phyloP scores from a whole-genome alignment of 2,113 vertebrate species.

The Rhinichthys klamathensis region DNA sequence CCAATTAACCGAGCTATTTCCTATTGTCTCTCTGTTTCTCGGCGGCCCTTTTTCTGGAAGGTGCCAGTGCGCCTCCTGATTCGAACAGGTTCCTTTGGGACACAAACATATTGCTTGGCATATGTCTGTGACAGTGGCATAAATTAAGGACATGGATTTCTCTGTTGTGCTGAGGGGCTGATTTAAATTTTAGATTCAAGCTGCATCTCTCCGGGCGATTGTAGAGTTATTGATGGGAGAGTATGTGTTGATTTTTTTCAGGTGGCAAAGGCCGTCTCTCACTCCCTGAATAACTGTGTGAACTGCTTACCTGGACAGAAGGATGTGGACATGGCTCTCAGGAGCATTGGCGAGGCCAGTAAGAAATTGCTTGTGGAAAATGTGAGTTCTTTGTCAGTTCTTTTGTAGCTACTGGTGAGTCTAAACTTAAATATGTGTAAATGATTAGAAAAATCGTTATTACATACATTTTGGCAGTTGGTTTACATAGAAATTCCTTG shows the following conservation, averaged over 20 bases:
- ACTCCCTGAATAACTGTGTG: constrained; percentile 97
- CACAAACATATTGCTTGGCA: constrained; percentile 70
- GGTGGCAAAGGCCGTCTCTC: constrained; percentile 98
- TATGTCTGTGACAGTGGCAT: constrained; percentile 71
- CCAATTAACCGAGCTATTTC: constrained; percentile 64
- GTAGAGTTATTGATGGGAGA: constrained; percentile 56
- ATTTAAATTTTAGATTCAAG: constrained; percentile 67
- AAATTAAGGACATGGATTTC: constrained; percentile 69
- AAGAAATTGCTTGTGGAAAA: constrained; percentile 96
- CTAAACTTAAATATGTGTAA: background rate
- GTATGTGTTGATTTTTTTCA: constrained; percentile 65
- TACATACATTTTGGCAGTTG: background rate
- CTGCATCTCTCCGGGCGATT: constrained; percentile 26
- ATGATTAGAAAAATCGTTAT: background rate
- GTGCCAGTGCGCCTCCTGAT: constrained; percentile 63
- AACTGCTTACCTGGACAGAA: constrained; percentile 99
- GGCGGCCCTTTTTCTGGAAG: constrained; percentile 59
- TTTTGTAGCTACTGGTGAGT: constrained; percentile 6
- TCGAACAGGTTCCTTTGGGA: constrained; percentile 63
- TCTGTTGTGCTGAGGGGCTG: constrained; percentile 55
- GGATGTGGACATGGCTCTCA: constrained; percentile 96
- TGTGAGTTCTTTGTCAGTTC: constrained; percentile 73
- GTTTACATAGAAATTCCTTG: background rate
- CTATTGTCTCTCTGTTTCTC: constrained; percentile 45
- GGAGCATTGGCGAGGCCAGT: constrained; percentile 97